Evolutionary conservation across 2,888 invertebrate genomes (phyloP).

Genomic region (Biston betularia): DNA sequence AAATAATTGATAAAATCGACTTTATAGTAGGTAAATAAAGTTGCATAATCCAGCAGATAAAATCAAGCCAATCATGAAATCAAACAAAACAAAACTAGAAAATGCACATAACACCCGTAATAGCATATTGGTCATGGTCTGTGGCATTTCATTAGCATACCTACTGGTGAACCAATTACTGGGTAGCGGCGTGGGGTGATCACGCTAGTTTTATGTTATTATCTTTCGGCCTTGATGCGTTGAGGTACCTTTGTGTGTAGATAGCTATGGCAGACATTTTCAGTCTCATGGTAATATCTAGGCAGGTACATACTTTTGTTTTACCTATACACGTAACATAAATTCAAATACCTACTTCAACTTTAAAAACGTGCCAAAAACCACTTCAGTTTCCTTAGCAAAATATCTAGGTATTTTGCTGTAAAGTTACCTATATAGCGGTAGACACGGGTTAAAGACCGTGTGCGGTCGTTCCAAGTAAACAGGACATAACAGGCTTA

Average conservation of each 20-base stretch:
- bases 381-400: too few relatives aligned
- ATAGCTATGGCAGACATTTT: too few relatives aligned
- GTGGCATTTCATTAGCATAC: slow-evolving; percentile 34
- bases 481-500: too few relatives aligned
- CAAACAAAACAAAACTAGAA: slow-evolving; percentile 23
- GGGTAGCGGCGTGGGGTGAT: slow-evolving; percentile 12
- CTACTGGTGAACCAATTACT: slow-evolving; percentile 18
- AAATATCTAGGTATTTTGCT: too few relatives aligned
- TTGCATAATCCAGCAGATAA: slow-evolving; percentile 7
- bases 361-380: too few relatives aligned
- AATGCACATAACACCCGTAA: slow-evolving; percentile 9
- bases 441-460: too few relatives aligned
- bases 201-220: slow-evolving; percentile 22
- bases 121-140: slow-evolving; percentile 28
- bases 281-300: too few relatives aligned
- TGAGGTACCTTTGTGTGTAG: slow-evolving; percentile 6
- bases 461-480: too few relatives aligned
- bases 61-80: slow-evolving; percentile 16
- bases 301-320: too few relatives aligned
- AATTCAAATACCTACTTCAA: too few relatives aligned
- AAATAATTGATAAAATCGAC: background rate
- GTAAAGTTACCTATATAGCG: too few relatives aligned
- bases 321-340: too few relatives aligned
- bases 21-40: background rate
- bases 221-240: slow-evolving; percentile 19